Evolutionary conservation across 2,888 invertebrate genomes (phyloP).

Genomic region (Rhopalosiphum nymphaeae): DNA sequence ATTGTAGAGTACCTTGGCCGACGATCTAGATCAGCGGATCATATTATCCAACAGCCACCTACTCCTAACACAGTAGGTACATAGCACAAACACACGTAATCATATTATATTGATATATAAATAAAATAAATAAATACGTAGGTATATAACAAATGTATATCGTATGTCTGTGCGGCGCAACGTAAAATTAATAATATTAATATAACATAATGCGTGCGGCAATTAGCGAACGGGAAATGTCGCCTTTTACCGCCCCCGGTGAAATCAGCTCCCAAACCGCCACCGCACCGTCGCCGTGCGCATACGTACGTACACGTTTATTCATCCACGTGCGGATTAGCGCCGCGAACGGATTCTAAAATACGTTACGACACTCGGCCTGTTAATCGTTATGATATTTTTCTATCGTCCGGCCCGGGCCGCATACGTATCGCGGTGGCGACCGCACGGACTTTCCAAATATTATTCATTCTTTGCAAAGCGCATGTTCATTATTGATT

Average conservation of each 20-base stretch:
- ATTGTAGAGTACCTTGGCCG: slow-evolving; percentile 53
- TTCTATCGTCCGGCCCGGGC: not conserved
- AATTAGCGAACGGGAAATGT: not conserved
- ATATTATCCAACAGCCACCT: not conserved
- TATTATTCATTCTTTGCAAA: not conserved
- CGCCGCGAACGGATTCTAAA: not conserved
- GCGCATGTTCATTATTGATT: not conserved
- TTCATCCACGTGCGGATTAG: not conserved
- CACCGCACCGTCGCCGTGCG: not conserved
- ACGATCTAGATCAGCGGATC: not conserved
- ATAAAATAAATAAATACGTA: not conserved
- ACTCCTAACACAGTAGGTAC: not conserved
- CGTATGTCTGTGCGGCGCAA: not conserved
- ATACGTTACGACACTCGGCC: not conserved
- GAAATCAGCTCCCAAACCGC: not conserved
- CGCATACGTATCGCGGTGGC: not conserved
- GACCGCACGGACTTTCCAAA: not conserved
- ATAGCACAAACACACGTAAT: not conserved
- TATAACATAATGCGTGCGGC: not conserved
- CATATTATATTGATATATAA: not conserved
- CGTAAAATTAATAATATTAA: not conserved
- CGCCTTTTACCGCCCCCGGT: not conserved
- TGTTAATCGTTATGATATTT: not conserved
- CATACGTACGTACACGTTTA: not conserved
- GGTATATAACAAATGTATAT: not conserved